phyloP scores from a whole-genome alignment of 1,140 invertebrate genomes.

The Habropoda laboriosa region DNA sequence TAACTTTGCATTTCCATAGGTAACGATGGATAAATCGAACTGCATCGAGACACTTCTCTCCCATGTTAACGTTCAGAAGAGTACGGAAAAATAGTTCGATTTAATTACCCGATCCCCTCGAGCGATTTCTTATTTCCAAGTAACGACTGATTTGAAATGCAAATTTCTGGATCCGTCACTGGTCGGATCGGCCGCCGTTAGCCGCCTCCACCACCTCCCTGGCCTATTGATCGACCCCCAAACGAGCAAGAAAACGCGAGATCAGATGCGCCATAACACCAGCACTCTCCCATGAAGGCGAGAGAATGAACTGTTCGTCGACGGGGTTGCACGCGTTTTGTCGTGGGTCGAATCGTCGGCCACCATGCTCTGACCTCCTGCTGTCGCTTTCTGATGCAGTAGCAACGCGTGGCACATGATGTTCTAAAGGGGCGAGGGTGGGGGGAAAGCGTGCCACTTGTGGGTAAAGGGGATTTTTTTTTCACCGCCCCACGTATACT shows the following conservation, averaged over 20 bases:
- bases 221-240: slow-evolving; percentile 69
- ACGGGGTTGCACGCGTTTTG: slow-evolving; percentile 9
- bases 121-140: background rate
- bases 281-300: slow-evolving; percentile 24
- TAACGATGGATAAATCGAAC: background rate
- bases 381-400: background rate
- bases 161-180: slow-evolving; percentile 60
- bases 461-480: too few relatives aligned
- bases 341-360: background rate
- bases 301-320: slow-evolving; percentile 44
- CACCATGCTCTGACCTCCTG: background rate
- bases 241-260: slow-evolving; percentile 53
- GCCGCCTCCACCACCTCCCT: slow-evolving; percentile 56
- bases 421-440: too few relatives aligned
- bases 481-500: too few relatives aligned
- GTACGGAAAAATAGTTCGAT: background rate
- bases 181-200: slow-evolving; percentile 46
- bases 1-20: background rate
- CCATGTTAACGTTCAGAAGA: too few relatives aligned
- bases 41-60: background rate
- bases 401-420: too few relatives aligned
- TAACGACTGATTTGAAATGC: slow-evolving; percentile 40
- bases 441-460: background rate
- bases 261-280: slow-evolving; percentile 62
- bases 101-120: background rate